Percentiles rank a stretch among this genome's conserved stretches.
phyloP scores from a whole-genome alignment of 2,888 invertebrate species.

The Scaptomyza parva region DNA sequence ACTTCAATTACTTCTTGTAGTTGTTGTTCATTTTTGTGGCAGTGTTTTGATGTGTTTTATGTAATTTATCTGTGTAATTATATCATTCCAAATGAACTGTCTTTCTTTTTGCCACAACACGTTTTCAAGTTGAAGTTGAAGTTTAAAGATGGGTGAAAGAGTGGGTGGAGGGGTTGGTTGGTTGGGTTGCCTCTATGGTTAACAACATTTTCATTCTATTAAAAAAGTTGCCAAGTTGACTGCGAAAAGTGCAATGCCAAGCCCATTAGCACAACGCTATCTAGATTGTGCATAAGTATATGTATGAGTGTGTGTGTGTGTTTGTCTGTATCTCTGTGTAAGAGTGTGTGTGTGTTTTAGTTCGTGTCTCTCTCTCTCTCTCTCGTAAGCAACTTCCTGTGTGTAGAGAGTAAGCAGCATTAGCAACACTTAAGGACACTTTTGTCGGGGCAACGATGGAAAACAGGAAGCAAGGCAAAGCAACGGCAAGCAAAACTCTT shows the following conservation, averaged over 20 bases:
- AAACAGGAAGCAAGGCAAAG: conserved; percentile 69
- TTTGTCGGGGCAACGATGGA: conserved; percentile 58
- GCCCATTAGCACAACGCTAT: conserved; percentile 54
- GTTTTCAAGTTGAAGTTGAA: conserved; percentile 47
- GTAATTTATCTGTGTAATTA: conserved; percentile 63
- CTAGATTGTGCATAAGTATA: conserved; percentile 23
- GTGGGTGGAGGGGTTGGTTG: neutral
- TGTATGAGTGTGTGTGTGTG: conserved; percentile 2
- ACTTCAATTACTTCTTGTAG: conserved; percentile 69
- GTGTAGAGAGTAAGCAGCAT: conserved; percentile 68
- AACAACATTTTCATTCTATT: conserved; percentile 69
- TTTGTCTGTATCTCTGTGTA: conserved; percentile 10
- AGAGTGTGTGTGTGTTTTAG: conserved; percentile 28
- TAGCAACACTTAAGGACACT: conserved; percentile 79
- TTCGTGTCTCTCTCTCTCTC: no score
- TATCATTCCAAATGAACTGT: conserved; percentile 42
- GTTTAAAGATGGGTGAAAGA: conserved; percentile 39
- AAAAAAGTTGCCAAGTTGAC: conserved; percentile 75
- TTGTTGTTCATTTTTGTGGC: conserved; percentile 46
- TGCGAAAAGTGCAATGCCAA: conserved; percentile 73
- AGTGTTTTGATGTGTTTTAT: conserved; percentile 48
- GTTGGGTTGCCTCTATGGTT: conserved; percentile 3
- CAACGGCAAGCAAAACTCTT: conserved; percentile 71
- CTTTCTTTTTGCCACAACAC: conserved; percentile 6
- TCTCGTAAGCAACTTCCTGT: conserved; percentile 78